Base-by-base conservation (phyloP, 1,140 invertebrate genomes). In the Papilio aristodemus region DNA sequence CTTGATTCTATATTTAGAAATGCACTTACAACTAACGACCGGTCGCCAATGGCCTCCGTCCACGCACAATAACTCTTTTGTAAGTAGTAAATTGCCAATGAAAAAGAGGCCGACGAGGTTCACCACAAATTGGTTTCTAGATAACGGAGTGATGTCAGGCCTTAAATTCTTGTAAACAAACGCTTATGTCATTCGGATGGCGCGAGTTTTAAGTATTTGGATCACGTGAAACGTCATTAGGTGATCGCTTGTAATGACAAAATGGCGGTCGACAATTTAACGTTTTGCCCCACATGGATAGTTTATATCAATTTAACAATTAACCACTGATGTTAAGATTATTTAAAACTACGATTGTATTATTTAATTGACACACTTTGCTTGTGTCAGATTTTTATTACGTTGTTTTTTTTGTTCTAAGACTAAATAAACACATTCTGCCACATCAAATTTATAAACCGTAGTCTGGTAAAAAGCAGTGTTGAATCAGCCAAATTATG, bases 1-100 rank as follows among this genome's bases (percentile, higher is more conserved):
- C 77, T 80, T 74, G 73, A n/a, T 41, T 68, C 79, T 89, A 89
- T 80, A 84, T 83, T 80, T 89, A 89, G 87, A 79, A 83, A 76
- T 87, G 84, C 83, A 83, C 69, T 76, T 76, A 79, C 46, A 76
- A 58, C 57, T 60, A 73, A 68, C 74, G 46, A 66, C 79, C 78
- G 80, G 62, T 72, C 71, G 70, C 32, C 7, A 11, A 41, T 73
- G 83, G 77, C 63, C 76, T 76, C 71, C 62, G 63, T 46, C 58
- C 58, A 66, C 69, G 74, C 70, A 76, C 68, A 76, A 77, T 83
- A 81, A 74, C 68, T 73, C 58, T 60, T 69, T 59, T 66, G 69
- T 58, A 32, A 64, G 58, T 69, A 59, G 39, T 71, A 72, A 75
- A 74, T 77, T 74, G 69, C 43, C 60, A 75, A 69, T 63, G 50